These are phyloP conservation scores for Palythoa grandis DNA, from an alignment of 92 coral and sea anemone genomes.

Conservation along the genomic window DNA sequence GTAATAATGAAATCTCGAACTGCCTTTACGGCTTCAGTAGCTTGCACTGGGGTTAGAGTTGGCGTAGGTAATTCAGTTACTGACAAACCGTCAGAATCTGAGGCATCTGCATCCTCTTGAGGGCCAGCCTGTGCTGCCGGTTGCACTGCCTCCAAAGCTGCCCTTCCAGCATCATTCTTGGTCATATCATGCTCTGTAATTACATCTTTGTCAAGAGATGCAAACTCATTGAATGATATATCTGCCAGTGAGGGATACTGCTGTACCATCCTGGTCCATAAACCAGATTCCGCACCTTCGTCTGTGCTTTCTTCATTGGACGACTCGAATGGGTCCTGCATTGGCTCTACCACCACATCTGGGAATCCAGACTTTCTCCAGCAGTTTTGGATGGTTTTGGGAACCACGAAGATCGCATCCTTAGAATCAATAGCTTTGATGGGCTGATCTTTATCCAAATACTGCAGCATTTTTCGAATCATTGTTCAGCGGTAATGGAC, in stretches of 20 bases:
- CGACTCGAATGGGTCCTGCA: constrained; percentile 62
- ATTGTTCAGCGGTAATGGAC: constrained; percentile 54
- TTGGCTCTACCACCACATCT: constrained; percentile 42
- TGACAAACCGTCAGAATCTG: no score
- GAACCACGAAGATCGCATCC: constrained; percentile 62
- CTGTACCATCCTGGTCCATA: constrained; percentile 57
- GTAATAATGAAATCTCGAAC: no score
- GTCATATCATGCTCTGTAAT: no score
- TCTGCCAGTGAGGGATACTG: constrained; percentile 46
- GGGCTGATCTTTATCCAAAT: constrained; percentile 49
- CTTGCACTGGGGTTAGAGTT: no score
- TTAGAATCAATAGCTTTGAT: constrained; percentile 52
- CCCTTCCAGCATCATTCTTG: no score
- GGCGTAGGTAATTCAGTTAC: no score
- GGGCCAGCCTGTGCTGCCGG: no score
- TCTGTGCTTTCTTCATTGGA: constrained; percentile 48
- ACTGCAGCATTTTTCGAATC: constrained; percentile 38
- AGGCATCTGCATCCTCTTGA: no score
- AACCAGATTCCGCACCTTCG: constrained; percentile 38
- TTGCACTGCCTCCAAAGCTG: no score
- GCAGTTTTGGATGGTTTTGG: constrained; percentile 63
- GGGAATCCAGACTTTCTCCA: constrained; percentile 70
- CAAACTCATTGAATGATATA: constrained; percentile 44
- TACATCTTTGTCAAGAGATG: constrained; percentile 37
- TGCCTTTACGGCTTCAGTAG: no score